These are phyloP conservation scores for Mesoligia furuncula DNA, from an alignment of 2,888 invertebrate genomes.

Conservation along the genomic window DNA sequence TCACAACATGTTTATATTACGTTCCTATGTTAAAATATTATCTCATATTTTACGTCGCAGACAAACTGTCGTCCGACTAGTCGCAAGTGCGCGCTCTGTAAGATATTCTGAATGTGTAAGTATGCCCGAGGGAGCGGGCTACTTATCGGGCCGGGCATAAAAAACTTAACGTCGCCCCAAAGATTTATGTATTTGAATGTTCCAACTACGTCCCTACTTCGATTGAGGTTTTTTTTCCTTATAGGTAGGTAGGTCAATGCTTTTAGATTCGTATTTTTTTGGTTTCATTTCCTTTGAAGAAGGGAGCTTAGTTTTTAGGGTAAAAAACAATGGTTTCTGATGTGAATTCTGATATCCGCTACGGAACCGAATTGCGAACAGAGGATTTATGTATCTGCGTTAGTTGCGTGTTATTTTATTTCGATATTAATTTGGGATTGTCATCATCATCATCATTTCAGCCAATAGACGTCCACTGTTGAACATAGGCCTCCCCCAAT, in stretches of 20 bases:
- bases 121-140: slow-evolving; percentile 61
- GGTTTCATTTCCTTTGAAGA: slow-evolving; percentile 20
- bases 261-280: slow-evolving; percentile 43
- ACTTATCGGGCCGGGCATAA: slow-evolving; percentile 67
- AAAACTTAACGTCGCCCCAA: slow-evolving; percentile 66
- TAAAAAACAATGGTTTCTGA: slow-evolving; percentile 35
- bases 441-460: no score
- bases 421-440: no score
- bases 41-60: slow-evolving; percentile 32
- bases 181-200: slow-evolving; percentile 68
- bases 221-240: slow-evolving; percentile 56
- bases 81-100: slow-evolving; percentile 48
- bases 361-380: slow-evolving; percentile 12
- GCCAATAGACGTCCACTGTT: no score
- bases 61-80: slow-evolving; percentile 44
- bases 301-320: slow-evolving; percentile 1
- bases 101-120: slow-evolving; percentile 64
- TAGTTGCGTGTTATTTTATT: slow-evolving; percentile 15
- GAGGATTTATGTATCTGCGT: neutral
- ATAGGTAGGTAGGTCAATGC: slow-evolving; percentile 42
- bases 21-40: slow-evolving; percentile 29
- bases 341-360: slow-evolving; percentile 10
- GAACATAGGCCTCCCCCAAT: no score
- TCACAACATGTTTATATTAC: slow-evolving; percentile 30
- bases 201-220: slow-evolving; percentile 56